Evolutionary conservation across 2,113 vertebrate genomes (phyloP).

Genomic region (Pelodiscus sinensis): DNA sequence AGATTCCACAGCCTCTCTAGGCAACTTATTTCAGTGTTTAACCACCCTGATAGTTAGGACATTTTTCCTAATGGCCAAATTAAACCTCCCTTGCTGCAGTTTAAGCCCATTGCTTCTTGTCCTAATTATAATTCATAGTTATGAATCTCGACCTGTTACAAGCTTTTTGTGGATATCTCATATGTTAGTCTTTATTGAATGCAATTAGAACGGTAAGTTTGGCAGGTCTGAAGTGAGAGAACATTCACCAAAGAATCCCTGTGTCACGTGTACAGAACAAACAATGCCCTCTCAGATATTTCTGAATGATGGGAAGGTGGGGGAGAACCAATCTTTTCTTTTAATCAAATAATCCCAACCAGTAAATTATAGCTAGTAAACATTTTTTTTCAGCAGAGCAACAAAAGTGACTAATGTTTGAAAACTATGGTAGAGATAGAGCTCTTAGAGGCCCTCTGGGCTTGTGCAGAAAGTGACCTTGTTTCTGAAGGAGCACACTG

Average conservation of each 20-base stretch:
- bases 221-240: background rate
- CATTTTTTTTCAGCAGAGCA: background rate
- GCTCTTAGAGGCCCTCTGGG: background rate
- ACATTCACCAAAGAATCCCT: background rate
- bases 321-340: background rate
- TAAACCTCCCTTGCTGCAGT: too few relatives aligned
- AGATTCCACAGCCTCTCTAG: too few relatives aligned
- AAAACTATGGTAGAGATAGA: background rate
- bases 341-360: background rate
- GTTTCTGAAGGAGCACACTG: background rate
- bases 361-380: background rate
- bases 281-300: background rate
- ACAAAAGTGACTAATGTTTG: background rate
- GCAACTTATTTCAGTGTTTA: too few relatives aligned
- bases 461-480: background rate
- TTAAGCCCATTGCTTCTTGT: too few relatives aligned
- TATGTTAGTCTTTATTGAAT: background rate
- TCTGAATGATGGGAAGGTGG: background rate
- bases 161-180: background rate
- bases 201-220: too few relatives aligned
- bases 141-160: background rate
- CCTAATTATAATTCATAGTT: background rate
- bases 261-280: background rate
- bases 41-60: too few relatives aligned
- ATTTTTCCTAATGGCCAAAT: too few relatives aligned